Base-by-base conservation (phyloP, 2,888 invertebrate genomes). In the Geotrupes spiniger region DNA sequence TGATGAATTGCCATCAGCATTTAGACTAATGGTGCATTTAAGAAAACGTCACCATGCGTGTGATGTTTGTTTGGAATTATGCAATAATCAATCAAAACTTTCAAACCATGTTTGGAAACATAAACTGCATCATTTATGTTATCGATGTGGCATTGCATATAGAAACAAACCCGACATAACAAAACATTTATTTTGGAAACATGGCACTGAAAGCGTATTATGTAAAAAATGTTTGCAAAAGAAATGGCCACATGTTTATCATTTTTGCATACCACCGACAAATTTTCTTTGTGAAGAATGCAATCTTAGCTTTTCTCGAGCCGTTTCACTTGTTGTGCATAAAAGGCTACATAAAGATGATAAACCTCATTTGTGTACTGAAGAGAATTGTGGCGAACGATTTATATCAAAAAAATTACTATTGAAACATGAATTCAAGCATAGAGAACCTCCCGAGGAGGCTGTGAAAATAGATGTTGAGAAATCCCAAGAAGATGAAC, bases 31-130 rank as follows among this genome's bases (percentile, higher is more conserved):
- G 90, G 91, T 92, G 28, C 92, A 92, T 72, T 72, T 92, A 52
- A 74, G 92, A 21, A 91, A 90, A 70, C 80, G 83, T 54, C 92
- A 92, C 71, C 86, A 87, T 67, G 84, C 87, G 0, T 92, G 92
- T 71, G 92, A 92, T 73, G 88, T 92, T 12, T 92, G 92, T 66
- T 74, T 92, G 57, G 91, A 92, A 70, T 79, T 84, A 54, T 89
- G 90, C 62, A 81, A 84, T 42, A 87, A 84, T 66, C 92, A 92
- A 66, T 81, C 84, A 56, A 83, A 85, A 57, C 75, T 92, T 1
- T 90, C 91, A 1, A 89, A 88, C 61, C 92, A 92, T 65, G 89
- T 92, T 14, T 91, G 91, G 89, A 92, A 92, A 73, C 92, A 92
- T 67, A 92, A 92, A 72, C 71, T 92, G 29, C 84, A 90, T 70